Evolutionary conservation across 2,113 vertebrate genomes (phyloP), one percentile per base, ranked within the genome.

Genomic region (Labeo catla): DNA sequence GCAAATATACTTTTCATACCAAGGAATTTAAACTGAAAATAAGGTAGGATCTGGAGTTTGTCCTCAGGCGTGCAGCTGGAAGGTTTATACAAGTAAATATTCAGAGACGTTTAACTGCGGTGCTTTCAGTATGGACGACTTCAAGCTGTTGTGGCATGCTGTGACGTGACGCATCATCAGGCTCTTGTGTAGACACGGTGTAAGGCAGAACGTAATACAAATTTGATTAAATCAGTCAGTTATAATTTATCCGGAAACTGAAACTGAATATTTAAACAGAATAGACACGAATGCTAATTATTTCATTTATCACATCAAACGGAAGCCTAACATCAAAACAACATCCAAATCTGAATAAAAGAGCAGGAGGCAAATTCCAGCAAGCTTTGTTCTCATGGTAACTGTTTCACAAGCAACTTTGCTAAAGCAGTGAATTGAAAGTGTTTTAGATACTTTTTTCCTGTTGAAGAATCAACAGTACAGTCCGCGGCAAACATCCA

Each of bases 351-450:
- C 70, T 85, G 70, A 49, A 84, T 88, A 45, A 84, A 81, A 54
- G 59, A 68, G 81, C 21, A 19, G 10, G 74, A 86, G 83, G 70
- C 39, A 81, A 61, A 12, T 85, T 72, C 54, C 36, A 61, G 65
- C 36, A 63, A 45, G 74, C 80, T 72, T 73, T 84, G 85, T 88
- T 88, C 87, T 88, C 81, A 86, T 88, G 85, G 85, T 84, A 88
- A 88, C 85, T 21, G 87, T 87, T 85, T 88, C 61, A 83, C 34
- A 61, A 49, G 80, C 74, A 81, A 77, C 72, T 47, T 70, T 49
- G 57, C 34, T 36, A 65, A 50, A 36, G 63, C 43, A 50, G n/a
- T 15, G 45, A 68, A 68, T 45, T 61, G 21, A 19, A 19, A n/a
- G 21, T 61, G n/a, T 61, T 74, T 74, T 8, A 74, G 10, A n/a